Evolutionary conservation across 2,888 invertebrate genomes (phyloP), one percentile per base, ranked within the genome.

Genomic region (Ochropleura leucogaster): DNA sequence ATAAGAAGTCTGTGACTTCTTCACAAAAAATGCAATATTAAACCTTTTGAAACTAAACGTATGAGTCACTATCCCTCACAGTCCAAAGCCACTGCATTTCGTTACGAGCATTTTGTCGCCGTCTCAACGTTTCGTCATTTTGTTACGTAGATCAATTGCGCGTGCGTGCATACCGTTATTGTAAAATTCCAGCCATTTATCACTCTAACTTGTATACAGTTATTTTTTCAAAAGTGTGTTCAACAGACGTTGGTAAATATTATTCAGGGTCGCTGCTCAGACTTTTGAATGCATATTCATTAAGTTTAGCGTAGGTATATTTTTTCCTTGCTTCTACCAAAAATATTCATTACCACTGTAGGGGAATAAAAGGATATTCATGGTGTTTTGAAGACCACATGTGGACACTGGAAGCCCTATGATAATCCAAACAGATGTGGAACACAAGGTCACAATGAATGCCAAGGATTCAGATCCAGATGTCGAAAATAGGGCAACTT

Each of bases 101-200:
- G 82, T 63, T 68, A 79, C 51, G 12, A 57, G 55, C 49, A 51
- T 74, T 79, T 77, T 84, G 86, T 82, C 73, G 73, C 68, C 59
- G 57, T 16, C 67, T 73, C 9, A 55, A 55, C 5, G 42, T 85
- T 85, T 85, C 86, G 60, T 78, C 84, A 85, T 68, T 69, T 62
- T 42, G 47, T 82, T 86, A 84, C 75, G 82, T 82, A 70, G 64
- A 53, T 49, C 68, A 74, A 80, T 85, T 83, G 73, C 74, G 74
- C 72, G 74, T 77, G 73, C 79, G 72, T 76, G 68, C 80, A 82
- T 55, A 73, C 77, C 77, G 72, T 74, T 62, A 76, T 76, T 76
- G 72, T 77, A 80, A 73, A 81, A 81, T 76, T 79, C 74, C 71
- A 79, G 20, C 69, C 74, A 74, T 83, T 72, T 82, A 83, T 80